A percentile compares a stretch with the other conserved stretches of the same genome.
Evolutionary conservation across 2,797 vertebrate genomes (phyloP).

Genomic region (Poeciliopsis presidionis): DNA sequence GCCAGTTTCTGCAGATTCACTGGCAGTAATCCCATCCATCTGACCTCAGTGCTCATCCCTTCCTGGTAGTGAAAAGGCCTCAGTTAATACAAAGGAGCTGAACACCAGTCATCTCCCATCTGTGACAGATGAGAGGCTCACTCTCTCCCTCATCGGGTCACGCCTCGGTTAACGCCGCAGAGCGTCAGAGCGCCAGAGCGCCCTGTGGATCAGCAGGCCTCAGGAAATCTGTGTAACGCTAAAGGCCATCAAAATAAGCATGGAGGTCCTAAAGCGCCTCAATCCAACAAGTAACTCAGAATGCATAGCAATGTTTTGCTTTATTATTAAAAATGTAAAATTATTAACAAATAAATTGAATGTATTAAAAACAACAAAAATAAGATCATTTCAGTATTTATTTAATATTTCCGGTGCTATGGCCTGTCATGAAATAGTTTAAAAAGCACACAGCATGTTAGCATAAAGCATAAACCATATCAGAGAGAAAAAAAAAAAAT

Average conservation of each 20-base stretch:
- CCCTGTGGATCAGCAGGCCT: neutral
- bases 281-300: no score
- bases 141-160: neutral
- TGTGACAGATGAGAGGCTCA: neutral
- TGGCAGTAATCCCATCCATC: slow-evolving; percentile 26
- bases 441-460: no score
- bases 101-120: neutral
- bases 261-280: no score
- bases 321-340: no score
- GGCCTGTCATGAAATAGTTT: no score
- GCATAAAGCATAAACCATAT: no score
- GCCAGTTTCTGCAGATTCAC: slow-evolving; percentile 35
- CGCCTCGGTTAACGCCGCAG: neutral
- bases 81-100: slow-evolving; percentile 11
- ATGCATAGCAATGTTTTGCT: no score
- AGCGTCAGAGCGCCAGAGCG: neutral
- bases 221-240: neutral
- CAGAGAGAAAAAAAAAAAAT: no score
- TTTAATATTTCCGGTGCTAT: no score
- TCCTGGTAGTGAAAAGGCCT: slow-evolving; percentile 7
- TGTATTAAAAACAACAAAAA: no score
- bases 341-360: no score
- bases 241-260: neutral
- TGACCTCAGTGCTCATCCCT: slow-evolving; percentile 12
- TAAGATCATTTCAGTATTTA: no score